Percentiles rank a stretch among this genome's conserved stretches.
These are phyloP conservation scores for Panorpa germanica DNA, from an alignment of 2,888 invertebrate species.

Conservation along the genomic window DNA sequence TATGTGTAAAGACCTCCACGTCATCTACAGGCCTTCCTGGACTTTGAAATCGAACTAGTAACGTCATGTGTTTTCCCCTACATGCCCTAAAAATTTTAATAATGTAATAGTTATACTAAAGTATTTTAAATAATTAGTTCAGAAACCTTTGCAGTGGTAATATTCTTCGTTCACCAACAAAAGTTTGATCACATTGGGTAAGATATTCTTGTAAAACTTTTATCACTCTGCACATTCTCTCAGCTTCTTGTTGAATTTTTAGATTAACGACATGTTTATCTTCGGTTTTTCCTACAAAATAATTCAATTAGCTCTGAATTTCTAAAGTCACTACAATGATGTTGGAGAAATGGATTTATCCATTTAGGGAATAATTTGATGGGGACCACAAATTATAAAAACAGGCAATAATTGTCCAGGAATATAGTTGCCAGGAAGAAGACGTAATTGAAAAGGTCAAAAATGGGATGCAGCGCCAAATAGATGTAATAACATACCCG, in stretches of 20 bases:
- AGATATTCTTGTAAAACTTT: constrained; percentile 91
- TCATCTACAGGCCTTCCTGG: constrained; percentile 80
- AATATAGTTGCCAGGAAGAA: too few relatives aligned
- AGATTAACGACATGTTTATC: constrained; percentile 24
- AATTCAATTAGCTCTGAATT: too few relatives aligned
- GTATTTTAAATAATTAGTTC: too few relatives aligned
- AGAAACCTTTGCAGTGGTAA: constrained; percentile 69
- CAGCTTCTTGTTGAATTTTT: constrained; percentile 45
- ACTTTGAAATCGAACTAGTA: constrained; percentile 75
- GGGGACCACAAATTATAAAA: too few relatives aligned
- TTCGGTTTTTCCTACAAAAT: constrained; percentile 21
- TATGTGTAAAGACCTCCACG: constrained; percentile 80
- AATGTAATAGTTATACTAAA: neutral
- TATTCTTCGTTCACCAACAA: constrained; percentile 72
- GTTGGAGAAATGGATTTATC: too few relatives aligned
- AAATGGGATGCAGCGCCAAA: too few relatives aligned
- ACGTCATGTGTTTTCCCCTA: constrained; percentile 72
- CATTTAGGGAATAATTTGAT: too few relatives aligned
- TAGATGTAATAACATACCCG: too few relatives aligned
- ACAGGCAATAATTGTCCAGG: too few relatives aligned
- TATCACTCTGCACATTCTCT: constrained; percentile 82
- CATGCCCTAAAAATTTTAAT: constrained; percentile 42
- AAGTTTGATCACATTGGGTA: constrained; percentile 81
- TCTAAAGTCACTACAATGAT: too few relatives aligned
- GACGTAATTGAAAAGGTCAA: too few relatives aligned